phyloP scores from a whole-genome alignment of 2,113 vertebrate genomes.

The Penelope pileata region DNA sequence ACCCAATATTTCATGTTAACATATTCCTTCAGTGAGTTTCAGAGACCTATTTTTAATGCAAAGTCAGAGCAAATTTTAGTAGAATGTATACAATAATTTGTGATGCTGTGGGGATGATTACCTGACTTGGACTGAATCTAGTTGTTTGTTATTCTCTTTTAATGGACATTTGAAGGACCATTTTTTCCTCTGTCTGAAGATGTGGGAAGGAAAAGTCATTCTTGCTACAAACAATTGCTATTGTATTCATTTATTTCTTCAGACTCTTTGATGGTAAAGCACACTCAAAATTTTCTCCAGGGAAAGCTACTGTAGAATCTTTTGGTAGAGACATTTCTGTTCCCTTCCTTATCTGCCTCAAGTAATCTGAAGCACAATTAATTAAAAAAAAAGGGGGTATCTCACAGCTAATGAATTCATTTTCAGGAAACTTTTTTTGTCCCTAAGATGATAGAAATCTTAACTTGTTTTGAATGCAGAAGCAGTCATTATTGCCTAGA shows the following conservation, averaged over 20 bases:
- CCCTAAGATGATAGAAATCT: neutral
- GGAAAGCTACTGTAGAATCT: neutral
- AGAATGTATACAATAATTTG: neutral
- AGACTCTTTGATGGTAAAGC: neutral
- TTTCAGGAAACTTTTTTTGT: neutral
- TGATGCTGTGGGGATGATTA: neutral
- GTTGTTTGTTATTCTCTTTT: neutral
- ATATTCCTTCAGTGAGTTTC: neutral
- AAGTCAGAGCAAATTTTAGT: neutral
- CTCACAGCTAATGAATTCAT: neutral
- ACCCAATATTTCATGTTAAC: neutral
- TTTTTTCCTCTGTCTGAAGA: neutral
- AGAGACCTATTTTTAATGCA: neutral
- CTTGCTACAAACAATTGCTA: neutral
- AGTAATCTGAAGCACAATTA: neutral
- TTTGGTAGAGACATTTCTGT: neutral
- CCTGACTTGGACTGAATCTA: neutral
- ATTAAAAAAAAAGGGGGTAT: neutral
- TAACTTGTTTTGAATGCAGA: neutral
- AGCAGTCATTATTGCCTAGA: neutral
- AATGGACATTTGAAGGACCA: neutral
- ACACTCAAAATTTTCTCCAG: neutral
- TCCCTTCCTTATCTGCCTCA: neutral
- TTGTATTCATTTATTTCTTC: neutral
- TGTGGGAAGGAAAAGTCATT: neutral